A percentile compares a stretch with the other conserved stretches of the same genome.
phyloP scores from a whole-genome alignment of 2,113 vertebrate species.

The Apeltes quadracus region DNA sequence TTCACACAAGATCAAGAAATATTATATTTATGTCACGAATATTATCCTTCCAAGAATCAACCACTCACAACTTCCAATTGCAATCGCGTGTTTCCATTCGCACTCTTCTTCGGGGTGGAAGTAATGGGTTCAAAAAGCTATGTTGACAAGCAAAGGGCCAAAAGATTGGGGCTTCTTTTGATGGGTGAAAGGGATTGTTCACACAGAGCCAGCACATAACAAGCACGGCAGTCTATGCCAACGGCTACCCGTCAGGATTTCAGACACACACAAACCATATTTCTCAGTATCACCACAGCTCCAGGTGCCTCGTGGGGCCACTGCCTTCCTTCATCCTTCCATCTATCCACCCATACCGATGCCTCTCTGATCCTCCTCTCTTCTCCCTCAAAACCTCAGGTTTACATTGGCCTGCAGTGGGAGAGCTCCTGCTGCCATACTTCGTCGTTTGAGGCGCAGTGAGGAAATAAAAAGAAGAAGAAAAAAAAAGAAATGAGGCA shows the following conservation, averaged over 20 bases:
- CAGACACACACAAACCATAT: constrained; percentile 45
- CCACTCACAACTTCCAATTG: constrained; percentile 29
- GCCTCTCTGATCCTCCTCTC: constrained; percentile 49
- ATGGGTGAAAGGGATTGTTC: constrained; percentile 45
- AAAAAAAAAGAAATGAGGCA: constrained; percentile 41
- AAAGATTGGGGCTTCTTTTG: constrained; percentile 29
- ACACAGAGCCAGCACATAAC: constrained; percentile 43
- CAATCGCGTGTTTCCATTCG: constrained; percentile 29
- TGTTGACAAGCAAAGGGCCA: constrained; percentile 30
- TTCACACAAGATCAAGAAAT: constrained; percentile 49
- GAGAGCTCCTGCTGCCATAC: constrained; percentile 44
- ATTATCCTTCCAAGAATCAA: constrained; percentile 30
- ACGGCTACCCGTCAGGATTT: constrained; percentile 58
- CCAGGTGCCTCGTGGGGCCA: constrained; percentile 53
- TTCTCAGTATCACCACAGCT: constrained; percentile 53
- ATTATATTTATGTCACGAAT: constrained; percentile 22
- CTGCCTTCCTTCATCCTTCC: constrained; percentile 53
- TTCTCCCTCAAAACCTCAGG: constrained; percentile 38
- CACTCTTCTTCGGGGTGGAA: constrained; percentile 11
- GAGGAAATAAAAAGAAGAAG: background rate
- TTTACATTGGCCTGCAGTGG: constrained; percentile 39
- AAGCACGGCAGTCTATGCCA: constrained; percentile 58
- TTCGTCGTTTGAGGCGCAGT: constrained; percentile 23
- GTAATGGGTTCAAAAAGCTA: constrained; percentile 30
- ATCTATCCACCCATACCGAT: constrained; percentile 40